Conservation (phyloP, 1,140 invertebrate species). For the Medauroidea extradentata region DNA sequence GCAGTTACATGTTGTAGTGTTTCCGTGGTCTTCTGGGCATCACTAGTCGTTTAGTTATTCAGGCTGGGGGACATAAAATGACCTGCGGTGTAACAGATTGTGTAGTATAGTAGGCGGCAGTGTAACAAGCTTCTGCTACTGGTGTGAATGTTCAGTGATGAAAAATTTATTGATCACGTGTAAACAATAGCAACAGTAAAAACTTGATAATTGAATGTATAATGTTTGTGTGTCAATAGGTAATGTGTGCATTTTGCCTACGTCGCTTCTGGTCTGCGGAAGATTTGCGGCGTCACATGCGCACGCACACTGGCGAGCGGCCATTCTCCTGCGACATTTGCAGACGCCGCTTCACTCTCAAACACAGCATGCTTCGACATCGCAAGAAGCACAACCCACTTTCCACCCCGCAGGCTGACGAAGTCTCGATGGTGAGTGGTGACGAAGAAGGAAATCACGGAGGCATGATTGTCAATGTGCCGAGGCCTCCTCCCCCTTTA, state of each 20-base stretch:
- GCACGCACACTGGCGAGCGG: constrained; percentile 79
- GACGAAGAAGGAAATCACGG: constrained; percentile 44
- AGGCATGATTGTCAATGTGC: constrained; percentile 13
- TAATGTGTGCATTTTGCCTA: constrained; percentile 87
- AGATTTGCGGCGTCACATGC: constrained; percentile 86
- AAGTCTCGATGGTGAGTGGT: constrained; percentile 40
- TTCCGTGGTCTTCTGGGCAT: too few relatives aligned
- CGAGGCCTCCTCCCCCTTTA: constrained; percentile 27
- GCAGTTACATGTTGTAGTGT: too few relatives aligned
- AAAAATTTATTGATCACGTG: too few relatives aligned
- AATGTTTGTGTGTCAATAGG: constrained; percentile 45
- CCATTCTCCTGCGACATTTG: constrained; percentile 80
- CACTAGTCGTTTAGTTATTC: too few relatives aligned
- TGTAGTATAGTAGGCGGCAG: too few relatives aligned
- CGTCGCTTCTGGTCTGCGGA: constrained; percentile 91
- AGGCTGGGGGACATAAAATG: too few relatives aligned
- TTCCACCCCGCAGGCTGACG: constrained; percentile 34
- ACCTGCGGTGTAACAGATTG: too few relatives aligned
- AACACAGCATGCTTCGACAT: constrained; percentile 89
- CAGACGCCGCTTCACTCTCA: constrained; percentile 78
- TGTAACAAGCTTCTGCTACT: too few relatives aligned
- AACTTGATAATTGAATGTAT: too few relatives aligned
- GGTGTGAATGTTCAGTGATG: too few relatives aligned
- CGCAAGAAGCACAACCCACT: constrained; percentile 73
- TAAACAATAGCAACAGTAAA: too few relatives aligned